Evolutionary conservation across 2,888 invertebrate genomes (phyloP).

Genomic region (Brachycybe producta): DNA sequence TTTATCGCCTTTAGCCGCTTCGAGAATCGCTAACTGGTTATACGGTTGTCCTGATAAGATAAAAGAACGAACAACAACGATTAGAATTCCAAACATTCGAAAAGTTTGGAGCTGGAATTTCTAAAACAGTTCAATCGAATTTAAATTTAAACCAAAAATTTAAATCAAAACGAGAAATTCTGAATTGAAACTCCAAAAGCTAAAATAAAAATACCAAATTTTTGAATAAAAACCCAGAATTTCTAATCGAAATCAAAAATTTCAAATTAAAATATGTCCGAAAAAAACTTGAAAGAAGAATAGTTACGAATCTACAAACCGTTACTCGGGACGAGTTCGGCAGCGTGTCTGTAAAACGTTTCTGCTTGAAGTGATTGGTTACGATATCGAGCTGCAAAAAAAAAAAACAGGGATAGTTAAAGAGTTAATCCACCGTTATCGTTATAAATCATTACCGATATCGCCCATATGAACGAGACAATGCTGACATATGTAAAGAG

Average conservation of each 20-base stretch:
- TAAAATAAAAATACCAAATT: too few relatives aligned
- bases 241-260: too few relatives aligned
- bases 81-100: not conserved
- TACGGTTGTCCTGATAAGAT: conserved; percentile 60
- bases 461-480: conserved; percentile 80
- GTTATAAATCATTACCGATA: conserved; percentile 35
- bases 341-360: conserved; percentile 53
- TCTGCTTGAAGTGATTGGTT: conserved; percentile 69
- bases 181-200: too few relatives aligned
- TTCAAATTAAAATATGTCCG: too few relatives aligned
- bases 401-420: conserved; percentile 25
- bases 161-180: not conserved
- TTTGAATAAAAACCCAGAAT: too few relatives aligned
- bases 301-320: conserved; percentile 26
- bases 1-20: conserved; percentile 65
- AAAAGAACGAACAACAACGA: not conserved
- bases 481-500: conserved; percentile 74
- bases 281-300: too few relatives aligned
- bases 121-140: not conserved
- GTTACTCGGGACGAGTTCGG: conserved; percentile 35
- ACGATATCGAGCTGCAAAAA: conserved; percentile 53
- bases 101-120: not conserved
- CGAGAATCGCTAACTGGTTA: conserved; percentile 68
- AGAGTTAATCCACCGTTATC: conserved; percentile 14
- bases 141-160: not conserved